Percentiles rank a stretch among this genome's conserved stretches.
phyloP scores from a whole-genome alignment of 2,888 invertebrate species.

The Agonopterix subpropinquella region DNA sequence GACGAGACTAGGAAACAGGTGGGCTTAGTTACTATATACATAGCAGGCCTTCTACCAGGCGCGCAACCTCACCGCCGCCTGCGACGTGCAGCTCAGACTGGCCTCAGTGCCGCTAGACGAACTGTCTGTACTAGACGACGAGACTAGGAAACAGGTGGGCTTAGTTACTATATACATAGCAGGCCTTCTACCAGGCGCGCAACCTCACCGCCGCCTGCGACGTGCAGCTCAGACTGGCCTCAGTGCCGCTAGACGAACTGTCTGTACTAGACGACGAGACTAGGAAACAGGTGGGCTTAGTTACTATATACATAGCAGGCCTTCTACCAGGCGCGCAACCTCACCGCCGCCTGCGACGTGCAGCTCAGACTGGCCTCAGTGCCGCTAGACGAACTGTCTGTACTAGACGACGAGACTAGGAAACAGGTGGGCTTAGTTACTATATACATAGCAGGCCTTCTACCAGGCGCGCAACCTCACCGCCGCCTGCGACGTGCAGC shows the following conservation, averaged over 20 bases:
- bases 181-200: slow-evolving; percentile 62
- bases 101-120: too few species aligned
- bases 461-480: too few species aligned
- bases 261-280: slow-evolving; percentile 84
- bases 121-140: slow-evolving; percentile 83
- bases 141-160: slow-evolving; percentile 77
- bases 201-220: slow-evolving; percentile 84
- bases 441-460: too few species aligned
- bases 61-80: slow-evolving; percentile 80
- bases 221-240: slow-evolving; percentile 87
- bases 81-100: slow-evolving; percentile 87
- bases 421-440: too few species aligned
- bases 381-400: too few species aligned
- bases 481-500: too few species aligned
- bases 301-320: too few species aligned
- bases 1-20: slow-evolving; percentile 82
- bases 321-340: too few species aligned
- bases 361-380: too few species aligned
- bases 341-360: too few species aligned
- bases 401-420: too few species aligned
- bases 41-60: slow-evolving; percentile 86
- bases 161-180: too few species aligned
- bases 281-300: slow-evolving; percentile 75
- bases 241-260: slow-evolving; percentile 87
- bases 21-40: slow-evolving; percentile 1